Evolutionary conservation across 2,113 vertebrate species (phyloP), one percentile per base, ranked within the genome.

Genomic region (Odocoileus hemionus): DNA sequence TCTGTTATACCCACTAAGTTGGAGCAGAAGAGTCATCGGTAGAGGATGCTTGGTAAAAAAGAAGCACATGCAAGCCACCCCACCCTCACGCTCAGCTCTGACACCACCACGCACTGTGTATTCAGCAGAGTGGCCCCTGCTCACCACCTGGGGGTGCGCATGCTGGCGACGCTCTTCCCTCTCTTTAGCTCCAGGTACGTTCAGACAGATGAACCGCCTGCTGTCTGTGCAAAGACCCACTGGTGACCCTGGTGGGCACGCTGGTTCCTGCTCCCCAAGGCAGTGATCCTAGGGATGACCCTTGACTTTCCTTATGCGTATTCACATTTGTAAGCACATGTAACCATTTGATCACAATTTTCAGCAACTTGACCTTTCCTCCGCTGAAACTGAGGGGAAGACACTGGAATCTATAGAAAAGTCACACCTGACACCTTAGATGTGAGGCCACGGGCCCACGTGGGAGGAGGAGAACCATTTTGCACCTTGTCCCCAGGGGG

Each of bases 81-180:
- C 33, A 0, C 8, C 2, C 1, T 4, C 50, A 0, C 50, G 1
- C 1, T 52, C 47, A 7, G 28, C 28, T 30, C 30, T 12, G 7
- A 39, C 26, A 3, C 52, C 45, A 10, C 1, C n/a, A 0, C 0
- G 0, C 6, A 7, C 8, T 2, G 21, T 3, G 0, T 3, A 10
- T 3, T 10, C 0, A 0, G 23, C 57, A 9, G 25, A n/a, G 54
- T 17, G 6, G 11, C 25, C 54, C 12, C 47, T 25, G 26, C 55
- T 86, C 16, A 13, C 5, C 21, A 2, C 5, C 0, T 36, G 43
- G 26, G 54, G 33, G 5, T 6, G 3, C 1, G 0, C 1, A 0
- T 2, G 57, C 84, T 14, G 6, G 12, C 0, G 0, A 61, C 36
- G n/a, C 0, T 3, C n/a, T 28, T 33, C 25, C 58, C 39, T 43